Evolutionary conservation across 2,797 vertebrate genomes (phyloP).

Genomic region (Falco berigora): DNA sequence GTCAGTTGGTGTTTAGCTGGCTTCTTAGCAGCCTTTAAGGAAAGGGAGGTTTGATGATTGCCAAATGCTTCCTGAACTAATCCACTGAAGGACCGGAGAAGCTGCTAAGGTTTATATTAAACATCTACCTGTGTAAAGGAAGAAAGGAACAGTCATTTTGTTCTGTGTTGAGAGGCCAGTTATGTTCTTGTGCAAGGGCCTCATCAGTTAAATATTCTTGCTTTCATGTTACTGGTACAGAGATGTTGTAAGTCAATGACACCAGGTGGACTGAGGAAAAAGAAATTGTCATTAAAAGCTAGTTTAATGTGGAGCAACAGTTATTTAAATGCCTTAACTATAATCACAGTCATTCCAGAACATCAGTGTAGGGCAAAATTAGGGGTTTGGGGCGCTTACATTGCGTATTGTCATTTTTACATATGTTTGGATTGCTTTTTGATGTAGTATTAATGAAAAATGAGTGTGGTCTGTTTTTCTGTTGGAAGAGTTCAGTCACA

Average conservation of each 20-base stretch:
- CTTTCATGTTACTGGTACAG: neutral
- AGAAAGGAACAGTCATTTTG: neutral
- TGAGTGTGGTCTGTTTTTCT: neutral
- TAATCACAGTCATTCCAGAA: neutral
- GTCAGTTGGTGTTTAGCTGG: neutral
- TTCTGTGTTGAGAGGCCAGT: neutral
- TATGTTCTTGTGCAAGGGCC: neutral
- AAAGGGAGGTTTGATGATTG: neutral
- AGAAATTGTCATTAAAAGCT: neutral
- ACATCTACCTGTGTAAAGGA: neutral
- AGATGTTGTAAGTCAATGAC: neutral
- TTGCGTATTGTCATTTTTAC: neutral
- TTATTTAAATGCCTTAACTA: neutral
- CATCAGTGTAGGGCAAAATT: neutral
- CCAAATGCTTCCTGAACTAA: neutral
- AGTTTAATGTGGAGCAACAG: neutral
- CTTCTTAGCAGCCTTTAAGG: neutral
- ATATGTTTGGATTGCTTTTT: neutral
- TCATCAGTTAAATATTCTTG: neutral
- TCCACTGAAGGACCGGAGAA: neutral
- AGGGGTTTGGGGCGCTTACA: neutral
- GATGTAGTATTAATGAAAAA: neutral
- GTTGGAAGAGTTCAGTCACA: neutral
- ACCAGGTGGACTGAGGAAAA: neutral
- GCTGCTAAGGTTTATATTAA: neutral